Conservation (phyloP, 1,140 invertebrate species). For the Callitettix versicolor region DNA sequence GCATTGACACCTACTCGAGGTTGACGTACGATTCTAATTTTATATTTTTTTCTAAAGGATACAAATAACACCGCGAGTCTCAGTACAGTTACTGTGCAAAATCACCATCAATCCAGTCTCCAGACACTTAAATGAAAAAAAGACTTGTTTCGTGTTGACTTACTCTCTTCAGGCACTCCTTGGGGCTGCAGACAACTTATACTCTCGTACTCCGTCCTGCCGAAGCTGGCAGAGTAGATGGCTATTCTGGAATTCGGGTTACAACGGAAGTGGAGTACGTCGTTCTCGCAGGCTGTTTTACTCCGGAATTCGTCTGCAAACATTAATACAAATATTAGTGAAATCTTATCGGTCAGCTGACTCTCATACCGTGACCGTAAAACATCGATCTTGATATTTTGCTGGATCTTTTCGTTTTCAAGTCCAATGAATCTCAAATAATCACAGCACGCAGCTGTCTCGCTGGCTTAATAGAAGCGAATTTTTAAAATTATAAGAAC, state of each 20-base stretch:
- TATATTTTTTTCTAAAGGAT: too few species aligned
- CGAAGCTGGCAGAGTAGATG: constrained; percentile 83
- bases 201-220: constrained; percentile 76
- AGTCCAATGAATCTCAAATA: neutral
- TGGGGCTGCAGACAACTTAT: constrained; percentile 78
- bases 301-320: constrained; percentile 80
- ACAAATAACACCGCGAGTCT: too few species aligned
- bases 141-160: too few species aligned
- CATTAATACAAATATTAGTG: constrained; percentile 24
- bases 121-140: too few species aligned
- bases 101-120: too few species aligned
- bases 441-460: too few species aligned
- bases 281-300: constrained; percentile 82
- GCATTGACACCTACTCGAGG: too few species aligned
- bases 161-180: constrained; percentile 79
- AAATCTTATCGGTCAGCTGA: too few species aligned
- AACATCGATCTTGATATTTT: too few species aligned
- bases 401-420: neutral
- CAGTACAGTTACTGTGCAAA: too few species aligned
- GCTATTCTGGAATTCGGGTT: constrained; percentile 73
- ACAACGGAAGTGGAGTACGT: constrained; percentile 70
- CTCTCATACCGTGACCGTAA: neutral
- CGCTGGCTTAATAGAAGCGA: too few species aligned
- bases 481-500: constrained; percentile 2
- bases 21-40: too few species aligned